Conservation (phyloP, 2,797 vertebrate genomes). For the Rhyacichthys aspro region DNA sequence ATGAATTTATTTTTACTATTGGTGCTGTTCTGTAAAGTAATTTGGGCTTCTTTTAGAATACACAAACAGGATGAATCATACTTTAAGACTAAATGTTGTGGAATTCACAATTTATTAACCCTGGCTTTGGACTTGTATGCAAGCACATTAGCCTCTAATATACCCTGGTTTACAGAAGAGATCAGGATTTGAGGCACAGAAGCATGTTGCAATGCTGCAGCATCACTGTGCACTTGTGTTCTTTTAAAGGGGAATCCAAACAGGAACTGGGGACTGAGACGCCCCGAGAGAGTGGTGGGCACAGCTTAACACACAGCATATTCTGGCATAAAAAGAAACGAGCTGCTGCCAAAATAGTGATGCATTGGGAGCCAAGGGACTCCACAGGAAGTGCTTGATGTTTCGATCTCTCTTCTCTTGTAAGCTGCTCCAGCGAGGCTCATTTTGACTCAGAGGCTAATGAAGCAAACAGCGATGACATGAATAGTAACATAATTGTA, state of each 20-base stretch:
- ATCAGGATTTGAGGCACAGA: too few species aligned
- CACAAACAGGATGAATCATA: too few species aligned
- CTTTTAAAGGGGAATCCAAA: slow-evolving; percentile 22
- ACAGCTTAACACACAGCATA: slow-evolving; percentile 39
- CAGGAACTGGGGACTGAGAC: slow-evolving; percentile 6
- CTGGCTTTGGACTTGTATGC: too few species aligned
- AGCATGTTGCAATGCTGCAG: background rate
- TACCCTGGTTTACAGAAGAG: too few species aligned
- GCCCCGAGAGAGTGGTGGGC: slow-evolving; percentile 42
- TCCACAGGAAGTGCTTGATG: slow-evolving; percentile 40
- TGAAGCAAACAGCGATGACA: slow-evolving; percentile 12
- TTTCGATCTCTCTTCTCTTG: slow-evolving; percentile 42
- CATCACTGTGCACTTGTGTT: slow-evolving; percentile 4
- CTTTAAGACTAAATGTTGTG: too few species aligned
- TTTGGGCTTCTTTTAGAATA: too few species aligned
- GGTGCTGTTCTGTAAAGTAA: too few species aligned
- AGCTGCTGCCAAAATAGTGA: slow-evolving; percentile 49
- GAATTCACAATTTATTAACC: too few species aligned
- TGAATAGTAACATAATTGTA: slow-evolving; percentile 9
- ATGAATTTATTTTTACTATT: too few species aligned
- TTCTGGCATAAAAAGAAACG: slow-evolving; percentile 44
- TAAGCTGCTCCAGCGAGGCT: slow-evolving; percentile 6
- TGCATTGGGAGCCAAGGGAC: slow-evolving; percentile 44
- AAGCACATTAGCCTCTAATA: too few species aligned
- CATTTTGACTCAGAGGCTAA: slow-evolving; percentile 17